phyloP scores from a whole-genome alignment of 2,888 invertebrate species.

The Chaetoderma sp. region DNA sequence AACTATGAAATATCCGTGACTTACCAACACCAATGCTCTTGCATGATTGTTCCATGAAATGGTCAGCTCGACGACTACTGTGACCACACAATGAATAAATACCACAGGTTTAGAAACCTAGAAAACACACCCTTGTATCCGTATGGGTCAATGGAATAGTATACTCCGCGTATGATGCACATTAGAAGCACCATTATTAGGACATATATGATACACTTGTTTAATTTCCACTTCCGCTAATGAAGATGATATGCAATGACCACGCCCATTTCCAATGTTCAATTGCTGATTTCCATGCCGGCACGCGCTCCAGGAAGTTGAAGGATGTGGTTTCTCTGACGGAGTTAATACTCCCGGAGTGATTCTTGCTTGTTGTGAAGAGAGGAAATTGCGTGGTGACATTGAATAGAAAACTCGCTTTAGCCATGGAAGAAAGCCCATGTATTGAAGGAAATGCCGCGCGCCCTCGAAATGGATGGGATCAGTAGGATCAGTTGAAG shows the following conservation, averaged over 20 bases:
- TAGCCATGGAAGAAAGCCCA: too few species aligned
- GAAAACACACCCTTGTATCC: conserved; percentile 73
- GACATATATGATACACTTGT: conserved; percentile 74
- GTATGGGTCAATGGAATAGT: conserved; percentile 75
- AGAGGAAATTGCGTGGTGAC: too few species aligned
- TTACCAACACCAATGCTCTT: conserved; percentile 61
- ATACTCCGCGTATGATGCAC: conserved; percentile 72
- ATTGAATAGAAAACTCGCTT: too few species aligned
- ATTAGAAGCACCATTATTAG: conserved; percentile 73
- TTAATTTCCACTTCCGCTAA: conserved; percentile 68
- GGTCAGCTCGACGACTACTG: conserved; percentile 69
- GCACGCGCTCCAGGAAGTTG: conserved; percentile 39
- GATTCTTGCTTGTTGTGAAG: too few species aligned
- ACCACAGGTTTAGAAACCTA: conserved; percentile 71
- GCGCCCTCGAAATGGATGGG: too few species aligned
- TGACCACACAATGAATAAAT: conserved; percentile 73
- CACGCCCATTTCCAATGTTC: conserved; percentile 72
- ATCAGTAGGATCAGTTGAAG: too few species aligned
- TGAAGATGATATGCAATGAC: conserved; percentile 74
- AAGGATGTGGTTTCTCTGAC: too few species aligned
- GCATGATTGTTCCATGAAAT: conserved; percentile 64
- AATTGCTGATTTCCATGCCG: conserved; percentile 63
- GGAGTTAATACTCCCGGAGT: too few species aligned
- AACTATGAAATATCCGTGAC: conserved; percentile 73
- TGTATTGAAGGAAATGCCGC: too few species aligned